These are phyloP conservation scores for Nephrocerus scutellatus DNA, from an alignment of 2,888 invertebrate genomes.

Conservation along the genomic window DNA sequence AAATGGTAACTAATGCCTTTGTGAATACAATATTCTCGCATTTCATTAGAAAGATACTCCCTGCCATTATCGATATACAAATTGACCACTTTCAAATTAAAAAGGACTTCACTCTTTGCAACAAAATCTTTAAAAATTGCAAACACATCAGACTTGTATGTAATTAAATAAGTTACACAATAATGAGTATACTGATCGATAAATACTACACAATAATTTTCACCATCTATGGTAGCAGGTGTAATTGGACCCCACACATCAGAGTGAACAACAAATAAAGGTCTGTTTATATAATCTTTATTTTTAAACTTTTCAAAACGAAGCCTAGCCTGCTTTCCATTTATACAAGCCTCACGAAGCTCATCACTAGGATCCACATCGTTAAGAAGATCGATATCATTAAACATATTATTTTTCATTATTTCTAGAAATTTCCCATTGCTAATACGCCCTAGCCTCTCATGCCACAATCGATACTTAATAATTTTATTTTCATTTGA, in stretches of 20 bases:
- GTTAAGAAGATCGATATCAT: constrained; percentile 2
- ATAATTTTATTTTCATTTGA: too few species aligned
- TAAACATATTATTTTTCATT: constrained; percentile 11
- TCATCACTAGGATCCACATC: constrained; percentile 10
- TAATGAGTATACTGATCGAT: constrained; percentile 37
- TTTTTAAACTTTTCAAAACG: constrained; percentile 30
- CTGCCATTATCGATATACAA: constrained; percentile 32
- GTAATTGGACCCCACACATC: constrained; percentile 37
- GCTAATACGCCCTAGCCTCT: constrained; percentile 11
- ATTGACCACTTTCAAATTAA: constrained; percentile 29
- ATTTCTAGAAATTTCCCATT: constrained; percentile 12
- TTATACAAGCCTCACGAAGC: constrained; percentile 31
- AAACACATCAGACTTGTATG: constrained; percentile 30
- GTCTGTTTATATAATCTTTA: constrained; percentile 24
- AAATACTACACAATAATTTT: constrained; percentile 34
- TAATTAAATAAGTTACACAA: constrained; percentile 26
- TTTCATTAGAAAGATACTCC: constrained; percentile 31
- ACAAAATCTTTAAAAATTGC: constrained; percentile 25
- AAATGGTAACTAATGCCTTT: constrained; percentile 34
- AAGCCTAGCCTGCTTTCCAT: constrained; percentile 36
- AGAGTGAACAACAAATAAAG: constrained; percentile 33
- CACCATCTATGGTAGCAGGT: constrained; percentile 29
- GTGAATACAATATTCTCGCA: constrained; percentile 29
- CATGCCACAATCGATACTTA: constrained; percentile 15
- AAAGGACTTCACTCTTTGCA: constrained; percentile 24